phyloP scores from a whole-genome alignment of 2,888 invertebrate genomes.

The Pseudolycoriella hygida region DNA sequence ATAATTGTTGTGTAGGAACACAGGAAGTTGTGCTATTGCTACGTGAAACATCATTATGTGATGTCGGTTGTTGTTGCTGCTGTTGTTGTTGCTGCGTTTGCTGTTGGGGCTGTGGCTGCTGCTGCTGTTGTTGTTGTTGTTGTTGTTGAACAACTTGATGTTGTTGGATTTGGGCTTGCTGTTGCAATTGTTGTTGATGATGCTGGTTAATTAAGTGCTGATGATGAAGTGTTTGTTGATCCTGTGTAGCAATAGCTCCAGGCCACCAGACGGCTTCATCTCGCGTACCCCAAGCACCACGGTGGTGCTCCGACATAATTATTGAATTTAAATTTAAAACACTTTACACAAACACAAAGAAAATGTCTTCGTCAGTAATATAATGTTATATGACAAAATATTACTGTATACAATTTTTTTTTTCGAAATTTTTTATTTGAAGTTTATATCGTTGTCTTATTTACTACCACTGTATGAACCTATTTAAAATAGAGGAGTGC shows the following conservation, averaged over 20 bases:
- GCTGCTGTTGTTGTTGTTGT: conserved; percentile 22
- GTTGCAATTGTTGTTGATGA: conserved; percentile 27
- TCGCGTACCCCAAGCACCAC: conserved; percentile 44
- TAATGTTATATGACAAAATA: conserved; percentile 4
- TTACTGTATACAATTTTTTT: too few species aligned
- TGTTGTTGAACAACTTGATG: conserved; percentile 18
- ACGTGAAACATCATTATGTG: conserved; percentile 33
- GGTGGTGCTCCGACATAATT: conserved; percentile 44
- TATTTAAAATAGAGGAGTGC: conserved; percentile 4
- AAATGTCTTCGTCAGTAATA: conserved; percentile 3
- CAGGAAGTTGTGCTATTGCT: conserved; percentile 33
- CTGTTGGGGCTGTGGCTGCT: conserved; percentile 32
- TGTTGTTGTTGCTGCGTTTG: conserved; percentile 30
- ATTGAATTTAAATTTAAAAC: conserved; percentile 9
- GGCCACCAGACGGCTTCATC: conserved; percentile 42
- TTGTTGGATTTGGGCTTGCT: conserved; percentile 16
- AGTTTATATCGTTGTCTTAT: conserved; percentile 10
- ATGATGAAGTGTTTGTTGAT: conserved; percentile 31
- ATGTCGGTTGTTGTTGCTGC: conserved; percentile 31
- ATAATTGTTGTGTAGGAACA: conserved; percentile 51
- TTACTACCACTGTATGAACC: conserved; percentile 11
- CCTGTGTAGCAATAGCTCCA: conserved; percentile 32
- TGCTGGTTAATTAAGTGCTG: conserved; percentile 34
- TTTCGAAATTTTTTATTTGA: not conserved
- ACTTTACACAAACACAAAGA: conserved; percentile 11